Evolutionary conservation across 2,797 vertebrate species (phyloP).

Genomic region (Manis pentadactyla): DNA sequence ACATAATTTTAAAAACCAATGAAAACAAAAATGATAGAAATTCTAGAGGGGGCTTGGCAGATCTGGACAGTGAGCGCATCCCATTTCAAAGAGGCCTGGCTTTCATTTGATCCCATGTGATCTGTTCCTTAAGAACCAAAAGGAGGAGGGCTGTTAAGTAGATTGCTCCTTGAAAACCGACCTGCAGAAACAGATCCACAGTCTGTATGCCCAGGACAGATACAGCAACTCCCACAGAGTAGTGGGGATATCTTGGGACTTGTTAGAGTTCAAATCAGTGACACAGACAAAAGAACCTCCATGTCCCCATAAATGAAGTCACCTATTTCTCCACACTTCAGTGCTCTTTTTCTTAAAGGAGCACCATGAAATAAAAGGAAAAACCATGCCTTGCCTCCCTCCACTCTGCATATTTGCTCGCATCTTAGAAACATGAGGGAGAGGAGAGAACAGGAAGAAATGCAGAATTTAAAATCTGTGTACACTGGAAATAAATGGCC

Average conservation of each 20-base stretch:
- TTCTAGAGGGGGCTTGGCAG: not conserved
- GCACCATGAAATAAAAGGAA: not conserved
- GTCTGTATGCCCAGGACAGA: not conserved
- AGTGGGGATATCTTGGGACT: not conserved
- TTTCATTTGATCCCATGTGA: not conserved
- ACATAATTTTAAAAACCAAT: slow-evolving; percentile 36
- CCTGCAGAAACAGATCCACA: not conserved
- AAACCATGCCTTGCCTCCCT: not conserved
- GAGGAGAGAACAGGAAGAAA: not conserved
- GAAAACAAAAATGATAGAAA: slow-evolving; percentile 40
- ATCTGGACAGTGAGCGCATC: not conserved
- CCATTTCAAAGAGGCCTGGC: not conserved
- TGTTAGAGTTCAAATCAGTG: not conserved
- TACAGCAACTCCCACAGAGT: not conserved
- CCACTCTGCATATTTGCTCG: not conserved
- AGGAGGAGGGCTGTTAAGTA: not conserved
- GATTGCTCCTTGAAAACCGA: not conserved
- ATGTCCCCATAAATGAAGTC: not conserved
- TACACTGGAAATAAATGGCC: not conserved
- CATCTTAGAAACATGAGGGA: not conserved
- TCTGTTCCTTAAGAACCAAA: not conserved
- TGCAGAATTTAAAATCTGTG: not conserved
- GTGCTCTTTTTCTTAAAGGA: slow-evolving; percentile 20
- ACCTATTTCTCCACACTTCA: not conserved
- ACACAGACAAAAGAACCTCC: not conserved